Conservation (phyloP, 2,113 vertebrate species). For the Orientallactaga bullata region DNA sequence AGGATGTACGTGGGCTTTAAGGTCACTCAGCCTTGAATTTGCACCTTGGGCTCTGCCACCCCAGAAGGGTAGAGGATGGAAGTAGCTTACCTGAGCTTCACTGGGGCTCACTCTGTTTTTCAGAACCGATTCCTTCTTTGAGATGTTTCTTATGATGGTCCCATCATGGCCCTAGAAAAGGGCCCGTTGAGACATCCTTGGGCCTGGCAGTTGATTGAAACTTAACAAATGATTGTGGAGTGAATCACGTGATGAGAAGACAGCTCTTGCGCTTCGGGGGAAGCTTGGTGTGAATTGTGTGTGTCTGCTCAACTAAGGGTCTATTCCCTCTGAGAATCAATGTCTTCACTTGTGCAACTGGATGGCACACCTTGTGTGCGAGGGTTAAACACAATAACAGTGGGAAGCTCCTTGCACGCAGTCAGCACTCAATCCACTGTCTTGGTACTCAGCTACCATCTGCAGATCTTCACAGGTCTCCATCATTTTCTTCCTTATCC, state of each 20-base stretch:
- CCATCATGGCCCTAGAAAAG: background rate
- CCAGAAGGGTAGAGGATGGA: background rate
- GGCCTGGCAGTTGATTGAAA: background rate
- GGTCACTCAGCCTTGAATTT: background rate
- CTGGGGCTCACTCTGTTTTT: background rate
- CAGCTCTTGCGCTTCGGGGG: background rate
- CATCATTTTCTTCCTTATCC: background rate
- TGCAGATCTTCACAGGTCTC: background rate
- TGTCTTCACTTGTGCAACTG: background rate
- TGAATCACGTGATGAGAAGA: background rate
- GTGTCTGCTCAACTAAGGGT: background rate
- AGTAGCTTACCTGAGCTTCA: background rate
- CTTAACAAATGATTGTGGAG: background rate
- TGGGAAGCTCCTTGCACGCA: rapidly evolving
- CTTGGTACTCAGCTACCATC: background rate
- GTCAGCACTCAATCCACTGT: rapidly evolving
- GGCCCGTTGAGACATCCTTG: background rate
- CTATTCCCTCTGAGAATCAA: background rate
- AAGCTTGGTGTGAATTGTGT: background rate
- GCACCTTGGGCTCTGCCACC: background rate
- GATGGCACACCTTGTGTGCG: background rate
- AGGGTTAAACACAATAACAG: rapidly evolving
- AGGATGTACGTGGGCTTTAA: rapidly evolving
- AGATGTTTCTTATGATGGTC: too few relatives aligned
- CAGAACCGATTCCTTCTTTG: background rate